phyloP scores from a whole-genome alignment of 2,797 vertebrate genomes.

The Spinibarbus caldwelli region DNA sequence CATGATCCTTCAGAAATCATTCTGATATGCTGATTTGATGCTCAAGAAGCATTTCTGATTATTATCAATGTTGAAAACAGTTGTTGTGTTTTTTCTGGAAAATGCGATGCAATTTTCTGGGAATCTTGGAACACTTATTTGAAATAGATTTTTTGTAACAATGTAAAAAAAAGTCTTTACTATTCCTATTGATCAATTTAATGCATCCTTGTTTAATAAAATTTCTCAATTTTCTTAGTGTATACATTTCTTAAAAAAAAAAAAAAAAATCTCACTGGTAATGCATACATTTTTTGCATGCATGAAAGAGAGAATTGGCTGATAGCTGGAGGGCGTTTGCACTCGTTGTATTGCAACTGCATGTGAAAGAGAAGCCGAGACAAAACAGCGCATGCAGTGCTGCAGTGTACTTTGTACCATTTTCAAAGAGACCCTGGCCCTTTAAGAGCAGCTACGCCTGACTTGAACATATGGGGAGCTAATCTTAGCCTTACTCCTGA shows the following conservation, averaged over 20 bases:
- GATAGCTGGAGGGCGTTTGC: neutral
- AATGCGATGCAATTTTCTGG: neutral
- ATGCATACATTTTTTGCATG: neutral
- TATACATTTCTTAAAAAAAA: neutral
- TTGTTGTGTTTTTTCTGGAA: no score
- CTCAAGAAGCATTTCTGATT: neutral
- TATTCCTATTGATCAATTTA: neutral
- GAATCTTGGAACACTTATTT: neutral
- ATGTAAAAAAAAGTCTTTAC: neutral
- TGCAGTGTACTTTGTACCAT: slow-evolving; percentile 47
- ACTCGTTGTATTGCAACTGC: neutral
- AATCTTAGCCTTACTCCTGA: slow-evolving; percentile 81
- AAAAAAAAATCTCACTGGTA: neutral
- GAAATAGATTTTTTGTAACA: neutral
- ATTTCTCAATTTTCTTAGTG: neutral
- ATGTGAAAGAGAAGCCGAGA: slow-evolving; percentile 38
- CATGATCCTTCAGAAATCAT: neutral
- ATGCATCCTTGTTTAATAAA: neutral
- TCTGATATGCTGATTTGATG: neutral
- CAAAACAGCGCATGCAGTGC: slow-evolving; percentile 25
- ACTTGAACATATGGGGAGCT: slow-evolving; percentile 83
- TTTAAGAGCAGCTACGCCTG: slow-evolving; percentile 78
- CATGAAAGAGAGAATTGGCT: neutral
- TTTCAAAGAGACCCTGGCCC: slow-evolving; percentile 67
- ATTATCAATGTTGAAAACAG: neutral